phyloP scores from a whole-genome alignment of 2,888 invertebrate species.

The Eretmocerus hayati region DNA sequence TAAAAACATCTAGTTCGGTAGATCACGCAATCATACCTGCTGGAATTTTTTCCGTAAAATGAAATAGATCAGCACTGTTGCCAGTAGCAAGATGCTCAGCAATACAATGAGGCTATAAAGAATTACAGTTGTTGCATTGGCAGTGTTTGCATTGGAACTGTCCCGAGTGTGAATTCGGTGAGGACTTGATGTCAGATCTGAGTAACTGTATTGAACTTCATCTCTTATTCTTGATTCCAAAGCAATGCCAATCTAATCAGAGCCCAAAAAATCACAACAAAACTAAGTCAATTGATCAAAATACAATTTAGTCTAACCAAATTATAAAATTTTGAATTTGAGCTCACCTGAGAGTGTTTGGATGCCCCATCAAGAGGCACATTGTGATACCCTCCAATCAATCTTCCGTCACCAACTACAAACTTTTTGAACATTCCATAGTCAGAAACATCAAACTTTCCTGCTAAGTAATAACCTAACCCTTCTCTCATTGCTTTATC shows the following conservation, averaged over 20 bases:
- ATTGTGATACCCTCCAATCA: conserved; percentile 71
- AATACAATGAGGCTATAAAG: conserved; percentile 66
- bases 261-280: too few relatives aligned
- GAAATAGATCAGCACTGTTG: conserved; percentile 58
- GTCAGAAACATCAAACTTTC: conserved; percentile 64
- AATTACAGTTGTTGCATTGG: conserved; percentile 35
- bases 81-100: conserved; percentile 59
- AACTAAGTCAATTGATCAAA: too few relatives aligned
- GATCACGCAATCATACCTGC: conserved; percentile 40
- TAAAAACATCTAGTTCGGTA: background rate
- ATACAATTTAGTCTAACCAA: too few relatives aligned
- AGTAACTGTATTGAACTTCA: conserved; percentile 36
- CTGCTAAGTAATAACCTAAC: conserved; percentile 74
- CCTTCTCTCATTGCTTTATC: conserved; percentile 61
- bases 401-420: conserved; percentile 67
- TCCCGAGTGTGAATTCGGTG: conserved; percentile 8
- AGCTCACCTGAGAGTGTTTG: conserved; percentile 26
- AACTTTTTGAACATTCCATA: conserved; percentile 54
- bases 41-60: conserved; percentile 47
- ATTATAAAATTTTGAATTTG: too few relatives aligned
- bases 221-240: conserved; percentile 50
- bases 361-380: conserved; percentile 58
- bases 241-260: conserved; percentile 34
- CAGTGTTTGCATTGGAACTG: conserved; percentile 2
- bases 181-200: conserved; percentile 29